phyloP scores from a whole-genome alignment of 2,113 vertebrate genomes.

The Dipodomys stephensi region DNA sequence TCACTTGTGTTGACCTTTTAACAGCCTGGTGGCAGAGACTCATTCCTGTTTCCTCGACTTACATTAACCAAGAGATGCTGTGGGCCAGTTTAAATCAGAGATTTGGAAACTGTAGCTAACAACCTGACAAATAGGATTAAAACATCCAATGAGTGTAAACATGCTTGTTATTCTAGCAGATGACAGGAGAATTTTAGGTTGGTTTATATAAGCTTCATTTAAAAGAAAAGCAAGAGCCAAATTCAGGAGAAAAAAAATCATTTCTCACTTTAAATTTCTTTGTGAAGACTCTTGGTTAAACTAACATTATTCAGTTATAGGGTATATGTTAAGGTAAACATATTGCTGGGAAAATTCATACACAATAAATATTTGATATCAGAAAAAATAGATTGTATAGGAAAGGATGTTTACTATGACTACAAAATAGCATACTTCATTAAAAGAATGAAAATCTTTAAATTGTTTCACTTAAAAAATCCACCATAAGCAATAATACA shows the following conservation, averaged over 20 bases:
- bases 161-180: constrained; percentile 68
- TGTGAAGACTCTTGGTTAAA: background rate
- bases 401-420: background rate
- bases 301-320: constrained; percentile 32
- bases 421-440: background rate
- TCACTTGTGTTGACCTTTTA: constrained; percentile 77
- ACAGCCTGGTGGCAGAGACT: constrained; percentile 63
- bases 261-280: constrained; percentile 12
- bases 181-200: constrained; percentile 66
- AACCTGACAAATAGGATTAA: constrained; percentile 79
- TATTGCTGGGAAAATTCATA: background rate
- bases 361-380: background rate
- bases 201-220: constrained; percentile 62
- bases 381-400: background rate
- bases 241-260: background rate
- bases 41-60: constrained; percentile 57
- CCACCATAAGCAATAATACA: background rate
- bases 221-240: constrained; percentile 41
- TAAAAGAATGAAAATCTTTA: background rate
- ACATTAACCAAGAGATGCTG: constrained; percentile 59
- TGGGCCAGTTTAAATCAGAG: constrained; percentile 67
- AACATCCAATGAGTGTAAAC: constrained; percentile 70
- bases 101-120: constrained; percentile 71
- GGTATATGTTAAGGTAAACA: background rate
- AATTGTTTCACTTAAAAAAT: background rate